Conservation (phyloP, 2,797 vertebrate species). For the Danio choprae region DNA sequence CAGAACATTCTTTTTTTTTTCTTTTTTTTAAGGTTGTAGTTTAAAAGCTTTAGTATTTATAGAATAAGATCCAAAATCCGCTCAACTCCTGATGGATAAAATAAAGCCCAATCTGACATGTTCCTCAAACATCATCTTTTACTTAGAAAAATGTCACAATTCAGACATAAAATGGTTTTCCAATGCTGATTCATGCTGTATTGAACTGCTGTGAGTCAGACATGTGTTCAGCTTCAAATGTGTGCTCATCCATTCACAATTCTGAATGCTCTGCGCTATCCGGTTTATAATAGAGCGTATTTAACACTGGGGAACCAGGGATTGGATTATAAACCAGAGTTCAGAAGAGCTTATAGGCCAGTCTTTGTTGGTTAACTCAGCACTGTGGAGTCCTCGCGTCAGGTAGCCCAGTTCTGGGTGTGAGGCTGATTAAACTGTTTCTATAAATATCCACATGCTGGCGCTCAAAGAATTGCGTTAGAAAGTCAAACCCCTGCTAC, state of each 20-base stretch:
- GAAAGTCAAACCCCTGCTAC: slow-evolving; percentile 39
- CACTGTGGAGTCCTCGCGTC: slow-evolving; percentile 31
- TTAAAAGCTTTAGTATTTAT: not conserved
- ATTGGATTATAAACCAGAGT: slow-evolving; percentile 25
- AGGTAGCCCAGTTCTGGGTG: slow-evolving; percentile 40
- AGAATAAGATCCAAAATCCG: not conserved
- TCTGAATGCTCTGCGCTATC: not conserved
- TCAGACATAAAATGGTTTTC: not conserved
- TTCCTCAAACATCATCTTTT: not conserved
- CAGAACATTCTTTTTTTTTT: no score
- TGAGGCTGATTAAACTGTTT: slow-evolving; percentile 50
- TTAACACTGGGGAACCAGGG: not conserved
- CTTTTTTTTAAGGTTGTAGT: no score
- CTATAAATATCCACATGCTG: slow-evolving; percentile 52
- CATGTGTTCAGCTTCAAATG: not conserved
- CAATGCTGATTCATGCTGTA: not conserved
- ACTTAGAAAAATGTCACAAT: not conserved
- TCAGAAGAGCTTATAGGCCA: slow-evolving; percentile 10
- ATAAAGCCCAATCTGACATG: not conserved
- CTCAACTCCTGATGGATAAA: not conserved
- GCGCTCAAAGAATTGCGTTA: slow-evolving; percentile 46
- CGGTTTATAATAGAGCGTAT: slow-evolving; percentile 21
- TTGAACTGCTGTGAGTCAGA: not conserved
- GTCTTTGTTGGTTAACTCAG: slow-evolving; percentile 27
- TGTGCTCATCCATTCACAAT: not conserved